Conservation (phyloP, 2,888 invertebrate genomes). For the Cheilosia variabilis region DNA sequence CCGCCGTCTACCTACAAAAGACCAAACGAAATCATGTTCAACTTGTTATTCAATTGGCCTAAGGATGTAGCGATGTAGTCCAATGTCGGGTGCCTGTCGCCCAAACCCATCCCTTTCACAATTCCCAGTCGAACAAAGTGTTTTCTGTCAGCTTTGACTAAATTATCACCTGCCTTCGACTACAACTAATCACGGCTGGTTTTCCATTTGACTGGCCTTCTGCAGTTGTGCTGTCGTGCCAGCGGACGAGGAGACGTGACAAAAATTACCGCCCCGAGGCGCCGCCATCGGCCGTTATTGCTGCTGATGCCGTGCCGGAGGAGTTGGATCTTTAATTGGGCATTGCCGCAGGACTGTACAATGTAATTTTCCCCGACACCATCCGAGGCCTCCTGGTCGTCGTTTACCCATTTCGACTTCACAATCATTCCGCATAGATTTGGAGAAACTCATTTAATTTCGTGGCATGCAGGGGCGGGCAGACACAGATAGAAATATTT, state of each 20-base stretch:
- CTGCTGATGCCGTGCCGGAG: conserved; percentile 23
- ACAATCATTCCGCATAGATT: conserved; percentile 38
- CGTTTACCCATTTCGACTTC: conserved; percentile 20
- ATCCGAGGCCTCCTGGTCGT: conserved; percentile 20
- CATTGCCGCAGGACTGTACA: conserved; percentile 46
- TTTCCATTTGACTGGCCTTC: conserved; percentile 69
- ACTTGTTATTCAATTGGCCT: conserved; percentile 46
- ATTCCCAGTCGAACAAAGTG: conserved; percentile 48
- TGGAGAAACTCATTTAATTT: conserved; percentile 55
- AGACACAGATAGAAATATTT: conserved; percentile 29
- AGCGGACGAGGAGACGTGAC: conserved; percentile 57
- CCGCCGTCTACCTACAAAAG: conserved; percentile 7
- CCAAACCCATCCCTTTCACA: conserved; percentile 21
- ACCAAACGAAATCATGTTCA: conserved; percentile 49
- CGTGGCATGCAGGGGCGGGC: conserved; percentile 31
- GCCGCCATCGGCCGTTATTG: conserved; percentile 35
- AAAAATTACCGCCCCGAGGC: conserved; percentile 68
- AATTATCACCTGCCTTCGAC: conserved; percentile 67
- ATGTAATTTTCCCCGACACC: conserved; percentile 62
- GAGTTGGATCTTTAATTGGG: conserved; percentile 63
- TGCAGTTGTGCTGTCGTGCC: background rate
- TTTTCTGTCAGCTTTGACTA: conserved; percentile 66
- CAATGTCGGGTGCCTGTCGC: conserved; percentile 33
- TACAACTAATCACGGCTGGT: conserved; percentile 59
- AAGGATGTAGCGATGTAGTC: conserved; percentile 21